These are phyloP conservation scores for Typhlomys cinereus DNA, from an alignment of 2,113 vertebrate genomes.

Conservation along the genomic window DNA sequence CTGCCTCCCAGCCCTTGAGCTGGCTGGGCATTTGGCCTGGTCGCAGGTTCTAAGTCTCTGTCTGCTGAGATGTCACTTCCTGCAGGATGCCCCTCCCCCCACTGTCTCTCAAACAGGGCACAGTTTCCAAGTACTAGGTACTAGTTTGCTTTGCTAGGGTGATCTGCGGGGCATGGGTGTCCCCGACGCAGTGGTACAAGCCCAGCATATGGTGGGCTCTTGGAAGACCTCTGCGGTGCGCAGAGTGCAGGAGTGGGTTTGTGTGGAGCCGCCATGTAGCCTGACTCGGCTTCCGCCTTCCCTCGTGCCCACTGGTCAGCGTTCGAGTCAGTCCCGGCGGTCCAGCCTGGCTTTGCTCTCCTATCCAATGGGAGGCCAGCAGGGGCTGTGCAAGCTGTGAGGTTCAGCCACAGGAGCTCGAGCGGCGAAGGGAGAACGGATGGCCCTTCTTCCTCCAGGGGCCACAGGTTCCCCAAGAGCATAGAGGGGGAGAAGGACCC, in stretches of 20 bases:
- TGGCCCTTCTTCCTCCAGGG: not conserved
- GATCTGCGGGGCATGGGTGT: not conserved
- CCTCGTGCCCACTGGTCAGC: not conserved
- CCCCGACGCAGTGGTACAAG: too few species aligned
- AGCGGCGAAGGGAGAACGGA: not conserved
- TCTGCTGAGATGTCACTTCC: not conserved
- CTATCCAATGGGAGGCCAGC: fast-evolving
- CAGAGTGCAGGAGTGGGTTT: fast-evolving
- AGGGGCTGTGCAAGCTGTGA: fast-evolving
- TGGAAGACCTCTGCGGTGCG: not conserved
- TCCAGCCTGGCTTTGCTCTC: not conserved
- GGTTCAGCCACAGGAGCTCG: not conserved
- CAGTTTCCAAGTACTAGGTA: not conserved
- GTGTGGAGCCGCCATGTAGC: not conserved
- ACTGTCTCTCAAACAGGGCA: not conserved
- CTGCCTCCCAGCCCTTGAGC: not conserved
- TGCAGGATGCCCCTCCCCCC: not conserved
- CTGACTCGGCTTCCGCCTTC: not conserved
- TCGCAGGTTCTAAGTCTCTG: not conserved
- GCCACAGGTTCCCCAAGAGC: not conserved
- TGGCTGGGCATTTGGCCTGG: not conserved
- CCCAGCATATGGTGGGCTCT: not conserved
- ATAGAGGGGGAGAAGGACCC: not conserved
- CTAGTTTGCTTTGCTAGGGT: not conserved
- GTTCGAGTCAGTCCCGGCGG: not conserved